Evolutionary conservation across 2,113 vertebrate species (phyloP), one percentile per base, ranked within the genome.

Genomic region (Festucalex cinctus): DNA sequence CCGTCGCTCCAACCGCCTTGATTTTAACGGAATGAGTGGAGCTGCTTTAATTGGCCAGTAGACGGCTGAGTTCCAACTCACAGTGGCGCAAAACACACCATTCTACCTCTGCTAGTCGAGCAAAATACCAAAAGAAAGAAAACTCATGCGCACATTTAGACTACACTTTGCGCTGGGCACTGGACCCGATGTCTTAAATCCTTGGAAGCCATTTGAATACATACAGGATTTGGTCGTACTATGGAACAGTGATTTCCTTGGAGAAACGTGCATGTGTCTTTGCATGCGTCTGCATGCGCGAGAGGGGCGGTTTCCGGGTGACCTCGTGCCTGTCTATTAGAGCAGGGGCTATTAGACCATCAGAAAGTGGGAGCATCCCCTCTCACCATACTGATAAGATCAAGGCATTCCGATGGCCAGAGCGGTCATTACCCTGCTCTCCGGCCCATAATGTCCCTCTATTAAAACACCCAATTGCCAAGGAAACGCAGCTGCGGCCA

Each of bases 371-470:
- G 86, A 89, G 86, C 84, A 87, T 89, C 88, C 86, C 84, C 83
- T 88, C 84, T 89, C 69, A 63, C 85, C 76, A 75, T 76, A 69
- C 73, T 87, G 88, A 89, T 90, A 89, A 87, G 87, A 90, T 90
- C 88, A 90, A 90, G 87, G 87, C 88, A 90, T 90, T 90, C 88
- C 86, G 78, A 76, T 72, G 65, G 82, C 70, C 83, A 84, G 82
- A 86, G 81, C 69, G 60, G 86, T 90, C 86, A 90, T 90, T 90
- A 88, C 80, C 83, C 87, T 75, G 87, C 66, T 78, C 83, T 85
- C 80, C 70, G 87, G 82, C 69, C 86, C 85, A 86, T 90, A 86
- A 88, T 88, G 83, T 86, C 81, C 83, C 71, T 77, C 87, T 81
- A 88, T 88, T 88, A 86, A 85, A 87, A 87, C 81, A 75, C 71